A percentile compares a stretch with the other conserved stretches of the same genome.
Conservation (phyloP, 2,888 invertebrate species). For the Chouioia cunea region DNA sequence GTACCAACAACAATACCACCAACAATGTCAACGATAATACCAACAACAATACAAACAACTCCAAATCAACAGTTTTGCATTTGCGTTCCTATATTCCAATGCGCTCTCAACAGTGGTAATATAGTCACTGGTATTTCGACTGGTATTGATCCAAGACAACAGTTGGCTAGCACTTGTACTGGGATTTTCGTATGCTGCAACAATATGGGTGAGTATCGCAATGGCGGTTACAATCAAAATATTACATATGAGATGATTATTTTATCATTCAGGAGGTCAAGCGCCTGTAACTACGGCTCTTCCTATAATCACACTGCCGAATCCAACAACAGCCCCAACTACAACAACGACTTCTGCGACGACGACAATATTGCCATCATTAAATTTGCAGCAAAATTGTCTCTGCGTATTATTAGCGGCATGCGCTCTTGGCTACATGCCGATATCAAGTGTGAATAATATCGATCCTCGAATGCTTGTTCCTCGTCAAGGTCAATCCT, state of each 20-base stretch:
- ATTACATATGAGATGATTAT: too few relatives aligned
- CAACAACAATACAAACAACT: constrained; percentile 43
- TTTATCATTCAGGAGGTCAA: too few relatives aligned
- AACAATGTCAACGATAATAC: constrained; percentile 17
- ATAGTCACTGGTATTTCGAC: constrained; percentile 55
- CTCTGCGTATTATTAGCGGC: constrained; percentile 41
- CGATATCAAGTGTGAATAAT: constrained; percentile 49
- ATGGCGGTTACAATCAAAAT: too few relatives aligned
- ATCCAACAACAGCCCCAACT: constrained; percentile 38
- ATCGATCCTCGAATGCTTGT: constrained; percentile 58
- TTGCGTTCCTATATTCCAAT: constrained; percentile 57
- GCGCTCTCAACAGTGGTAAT: constrained; percentile 44
- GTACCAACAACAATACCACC: background rate
- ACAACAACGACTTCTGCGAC: constrained; percentile 44
- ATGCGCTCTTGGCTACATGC: constrained; percentile 41
- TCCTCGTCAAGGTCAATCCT: constrained; percentile 51
- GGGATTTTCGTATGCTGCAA: constrained; percentile 31
- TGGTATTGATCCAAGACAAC: constrained; percentile 55
- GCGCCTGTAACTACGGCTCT: constrained; percentile 41
- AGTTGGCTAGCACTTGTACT: constrained; percentile 45
- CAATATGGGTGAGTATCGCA: background rate
- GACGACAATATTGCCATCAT: constrained; percentile 30
- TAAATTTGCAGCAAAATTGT: constrained; percentile 41
- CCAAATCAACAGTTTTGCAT: constrained; percentile 52
- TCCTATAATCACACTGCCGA: constrained; percentile 32